These are phyloP conservation scores for Edolisoma coerulescens DNA, from an alignment of 2,113 vertebrate species.

Conservation along the genomic window DNA sequence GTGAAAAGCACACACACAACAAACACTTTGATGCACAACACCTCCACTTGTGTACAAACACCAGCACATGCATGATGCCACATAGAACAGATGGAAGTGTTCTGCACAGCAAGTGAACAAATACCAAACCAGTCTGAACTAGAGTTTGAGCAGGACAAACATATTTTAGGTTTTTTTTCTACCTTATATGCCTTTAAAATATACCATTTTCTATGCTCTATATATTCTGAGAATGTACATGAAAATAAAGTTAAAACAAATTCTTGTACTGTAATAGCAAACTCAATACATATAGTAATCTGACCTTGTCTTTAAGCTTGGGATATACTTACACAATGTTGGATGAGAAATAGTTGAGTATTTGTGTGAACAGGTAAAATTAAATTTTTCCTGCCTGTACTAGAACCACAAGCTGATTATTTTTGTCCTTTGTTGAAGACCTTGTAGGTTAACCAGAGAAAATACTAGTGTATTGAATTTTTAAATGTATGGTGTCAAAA, in stretches of 20 bases:
- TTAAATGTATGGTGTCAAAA: not conserved
- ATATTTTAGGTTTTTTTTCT: conserved; percentile 12
- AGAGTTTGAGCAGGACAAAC: not conserved
- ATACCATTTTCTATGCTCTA: conserved; percentile 59
- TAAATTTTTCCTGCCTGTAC: not conserved
- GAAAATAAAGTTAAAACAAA: conserved; percentile 66
- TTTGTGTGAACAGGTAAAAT: conserved; percentile 1
- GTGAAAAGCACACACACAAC: not conserved
- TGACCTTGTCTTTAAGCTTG: not conserved
- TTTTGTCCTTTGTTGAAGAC: conserved; percentile 22
- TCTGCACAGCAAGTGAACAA: not conserved
- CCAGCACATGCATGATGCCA: not conserved
- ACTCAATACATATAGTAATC: not conserved
- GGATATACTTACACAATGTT: not conserved
- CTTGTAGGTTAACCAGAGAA: not conserved
- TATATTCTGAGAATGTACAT: conserved; percentile 61
- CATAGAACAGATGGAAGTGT: not conserved
- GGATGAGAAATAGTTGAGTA: conserved; percentile 3
- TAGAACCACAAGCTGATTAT: conserved; percentile 22
- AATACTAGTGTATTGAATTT: not conserved
- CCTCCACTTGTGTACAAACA: not conserved
- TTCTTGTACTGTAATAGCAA: conserved; percentile 1
- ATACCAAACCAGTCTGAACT: not conserved
- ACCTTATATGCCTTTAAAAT: conserved; percentile 38
- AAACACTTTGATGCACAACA: not conserved